Conservation (phyloP, 2,888 invertebrate genomes). For the Drosophila mimica region DNA sequence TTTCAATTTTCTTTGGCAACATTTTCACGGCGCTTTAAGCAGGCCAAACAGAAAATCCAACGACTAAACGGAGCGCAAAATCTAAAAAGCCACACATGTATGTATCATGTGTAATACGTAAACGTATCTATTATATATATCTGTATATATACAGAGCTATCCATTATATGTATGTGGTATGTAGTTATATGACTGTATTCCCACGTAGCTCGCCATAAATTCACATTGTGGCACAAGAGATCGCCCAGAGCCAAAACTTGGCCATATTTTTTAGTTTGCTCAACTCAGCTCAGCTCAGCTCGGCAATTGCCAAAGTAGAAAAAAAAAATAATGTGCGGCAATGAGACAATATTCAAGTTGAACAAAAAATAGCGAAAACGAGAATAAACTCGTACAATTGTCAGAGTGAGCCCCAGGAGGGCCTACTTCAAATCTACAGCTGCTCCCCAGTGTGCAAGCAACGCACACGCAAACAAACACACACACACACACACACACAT, state of each 20-base stretch:
- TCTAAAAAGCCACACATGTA: constrained; percentile 54
- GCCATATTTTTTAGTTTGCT: constrained; percentile 76
- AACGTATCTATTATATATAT: constrained; percentile 19
- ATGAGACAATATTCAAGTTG: constrained; percentile 73
- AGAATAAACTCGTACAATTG: constrained; percentile 69
- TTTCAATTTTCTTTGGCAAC: constrained; percentile 70
- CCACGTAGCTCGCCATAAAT: constrained; percentile 73
- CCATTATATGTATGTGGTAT: constrained; percentile 29
- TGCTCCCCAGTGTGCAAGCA: constrained; percentile 62
- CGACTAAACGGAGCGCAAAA: constrained; percentile 40
- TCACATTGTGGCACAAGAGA: constrained; percentile 72
- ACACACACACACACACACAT: constrained; percentile 24
- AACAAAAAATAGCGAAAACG: constrained; percentile 38
- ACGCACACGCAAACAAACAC: constrained; percentile 27
- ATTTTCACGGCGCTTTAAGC: constrained; percentile 76
- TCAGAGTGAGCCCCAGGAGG: constrained; percentile 71
- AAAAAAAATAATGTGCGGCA: constrained; percentile 54
- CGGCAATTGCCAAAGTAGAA: constrained; percentile 67
- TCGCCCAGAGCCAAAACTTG: constrained; percentile 75
- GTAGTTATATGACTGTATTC: constrained; percentile 60
- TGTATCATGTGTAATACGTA: constrained; percentile 16
- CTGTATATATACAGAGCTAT: constrained; percentile 13
- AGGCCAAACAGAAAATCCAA: constrained; percentile 46
- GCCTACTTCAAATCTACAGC: constrained; percentile 73
- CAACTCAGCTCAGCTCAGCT: constrained; percentile 50